Evolutionary conservation across 2,888 invertebrate species (phyloP).

Genomic region (Eupithecia tripunctaria): DNA sequence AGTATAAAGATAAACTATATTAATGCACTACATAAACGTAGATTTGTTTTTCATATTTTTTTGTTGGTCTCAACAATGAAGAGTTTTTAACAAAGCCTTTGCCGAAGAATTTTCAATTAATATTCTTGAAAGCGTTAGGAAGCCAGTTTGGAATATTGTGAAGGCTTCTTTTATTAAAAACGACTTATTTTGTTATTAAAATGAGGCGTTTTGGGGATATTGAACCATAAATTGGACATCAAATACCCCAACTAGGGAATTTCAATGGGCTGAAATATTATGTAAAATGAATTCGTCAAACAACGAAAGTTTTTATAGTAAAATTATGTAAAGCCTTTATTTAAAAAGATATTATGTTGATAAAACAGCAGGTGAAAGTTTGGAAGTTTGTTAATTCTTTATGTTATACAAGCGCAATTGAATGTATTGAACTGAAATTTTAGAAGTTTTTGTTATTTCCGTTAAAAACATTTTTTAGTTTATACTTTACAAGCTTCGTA

Average conservation of each 20-base stretch:
- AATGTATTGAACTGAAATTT: neutral
- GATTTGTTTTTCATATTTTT: neutral
- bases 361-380: neutral
- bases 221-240: too few species aligned
- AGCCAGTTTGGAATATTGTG: neutral
- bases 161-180: constrained; percentile 1
- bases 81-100: neutral
- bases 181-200: constrained; percentile 23
- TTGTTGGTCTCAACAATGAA: too few species aligned
- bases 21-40: too few species aligned
- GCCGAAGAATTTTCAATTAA: neutral
- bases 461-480: too few species aligned
- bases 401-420: neutral
- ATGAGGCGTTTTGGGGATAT: neutral
- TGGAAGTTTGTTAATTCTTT: neutral
- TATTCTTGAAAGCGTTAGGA: neutral
- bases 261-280: too few species aligned
- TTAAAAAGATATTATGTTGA: neutral
- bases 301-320: too few species aligned
- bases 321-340: too few species aligned
- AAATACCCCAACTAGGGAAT: too few species aligned
- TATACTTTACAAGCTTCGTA: too few species aligned
- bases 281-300: too few species aligned
- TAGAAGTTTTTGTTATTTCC: too few species aligned
- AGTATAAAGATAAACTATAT: too few species aligned